Conservation (phyloP, 2,888 invertebrate species). For the Tipula confusa region DNA sequence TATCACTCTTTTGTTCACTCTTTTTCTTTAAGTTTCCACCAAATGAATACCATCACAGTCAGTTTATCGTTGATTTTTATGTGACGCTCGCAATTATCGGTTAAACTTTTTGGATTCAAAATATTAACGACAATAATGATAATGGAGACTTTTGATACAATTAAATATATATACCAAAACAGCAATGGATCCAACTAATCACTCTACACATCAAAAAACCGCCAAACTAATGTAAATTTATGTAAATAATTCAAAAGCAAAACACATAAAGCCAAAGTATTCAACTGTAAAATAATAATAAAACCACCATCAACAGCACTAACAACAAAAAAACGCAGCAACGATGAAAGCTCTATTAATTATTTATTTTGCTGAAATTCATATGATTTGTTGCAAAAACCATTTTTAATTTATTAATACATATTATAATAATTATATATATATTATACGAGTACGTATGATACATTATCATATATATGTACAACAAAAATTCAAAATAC, state of each 20-base stretch:
- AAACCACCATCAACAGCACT: not conserved
- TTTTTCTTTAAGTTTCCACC: no score
- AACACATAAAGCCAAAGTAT: not conserved
- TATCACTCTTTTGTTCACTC: no score
- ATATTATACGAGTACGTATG: no score
- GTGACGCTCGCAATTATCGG: no score
- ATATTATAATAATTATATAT: not conserved
- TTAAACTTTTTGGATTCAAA: no score
- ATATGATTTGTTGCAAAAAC: constrained; percentile 9
- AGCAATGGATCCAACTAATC: not conserved
- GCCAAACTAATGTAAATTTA: not conserved
- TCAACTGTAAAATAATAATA: not conserved
- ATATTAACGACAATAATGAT: no score
- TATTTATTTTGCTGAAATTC: not conserved
- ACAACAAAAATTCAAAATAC: constrained; percentile 4
- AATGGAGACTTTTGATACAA: no score
- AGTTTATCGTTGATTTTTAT: no score
- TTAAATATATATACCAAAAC: no score
- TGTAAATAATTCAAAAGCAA: not conserved
- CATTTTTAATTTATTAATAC: constrained; percentile 1
- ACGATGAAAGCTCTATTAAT: not conserved
- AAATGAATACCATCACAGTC: no score
- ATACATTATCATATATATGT: not conserved
- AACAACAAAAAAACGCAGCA: not conserved
- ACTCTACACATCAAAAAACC: not conserved